A percentile compares a stretch with the other conserved stretches of the same genome.
These are phyloP conservation scores for Nanorana parkeri DNA, from an alignment of 2,113 vertebrate genomes.

Conservation along the genomic window DNA sequence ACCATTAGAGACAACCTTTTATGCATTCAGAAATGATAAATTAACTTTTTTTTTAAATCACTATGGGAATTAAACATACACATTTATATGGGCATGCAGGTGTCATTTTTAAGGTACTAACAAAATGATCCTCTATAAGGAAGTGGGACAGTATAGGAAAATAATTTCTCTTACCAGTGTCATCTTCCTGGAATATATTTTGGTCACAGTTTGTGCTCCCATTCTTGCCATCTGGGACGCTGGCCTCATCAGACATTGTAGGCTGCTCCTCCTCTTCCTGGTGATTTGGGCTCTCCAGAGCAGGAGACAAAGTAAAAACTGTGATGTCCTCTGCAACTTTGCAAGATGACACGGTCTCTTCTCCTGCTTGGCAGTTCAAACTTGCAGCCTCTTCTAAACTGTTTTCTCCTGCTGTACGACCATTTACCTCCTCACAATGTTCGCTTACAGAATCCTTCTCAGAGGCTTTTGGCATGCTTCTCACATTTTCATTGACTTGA, in stretches of 20 bases:
- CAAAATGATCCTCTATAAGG: too few species aligned
- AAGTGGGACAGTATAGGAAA: neutral
- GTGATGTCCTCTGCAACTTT: conserved; percentile 64
- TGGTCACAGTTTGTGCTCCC: conserved; percentile 68
- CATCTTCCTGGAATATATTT: conserved; percentile 73
- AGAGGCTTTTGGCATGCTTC: conserved; percentile 62
- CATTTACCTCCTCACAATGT: conserved; percentile 62
- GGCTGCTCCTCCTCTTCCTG: conserved; percentile 72
- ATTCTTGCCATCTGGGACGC: conserved; percentile 70
- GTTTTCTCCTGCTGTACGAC: conserved; percentile 62
- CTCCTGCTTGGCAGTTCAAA: conserved; percentile 69
- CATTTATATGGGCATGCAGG: too few species aligned
- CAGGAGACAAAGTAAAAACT: conserved; percentile 65
- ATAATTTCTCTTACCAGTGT: conserved; percentile 77
- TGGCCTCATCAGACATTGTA: conserved; percentile 62
- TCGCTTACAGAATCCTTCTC: conserved; percentile 65
- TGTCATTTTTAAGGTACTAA: neutral
- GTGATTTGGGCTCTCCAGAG: conserved; percentile 64
- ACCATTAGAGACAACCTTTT: too few species aligned
- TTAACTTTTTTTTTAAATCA: too few species aligned
- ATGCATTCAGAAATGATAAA: neutral
- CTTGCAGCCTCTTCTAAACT: conserved; percentile 66
- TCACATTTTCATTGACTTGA: conserved; percentile 64
- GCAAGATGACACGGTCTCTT: conserved; percentile 65
- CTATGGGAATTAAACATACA: neutral